Percentiles rank a stretch among this genome's conserved stretches.
Evolutionary conservation across 2,888 invertebrate genomes (phyloP).

Genomic region (Cryptosula pallasiana): DNA sequence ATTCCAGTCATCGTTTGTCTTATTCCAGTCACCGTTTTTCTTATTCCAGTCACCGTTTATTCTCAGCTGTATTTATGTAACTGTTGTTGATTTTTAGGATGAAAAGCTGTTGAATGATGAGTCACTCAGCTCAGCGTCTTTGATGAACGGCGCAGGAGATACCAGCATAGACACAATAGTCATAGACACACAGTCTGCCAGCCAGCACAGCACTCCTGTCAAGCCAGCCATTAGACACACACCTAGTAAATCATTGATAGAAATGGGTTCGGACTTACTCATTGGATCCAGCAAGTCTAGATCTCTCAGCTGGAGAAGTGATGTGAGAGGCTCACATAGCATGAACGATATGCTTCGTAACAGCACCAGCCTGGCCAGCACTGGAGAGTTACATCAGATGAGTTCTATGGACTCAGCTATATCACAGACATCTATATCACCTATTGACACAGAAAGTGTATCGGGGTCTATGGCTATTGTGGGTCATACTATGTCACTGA

Average conservation of each 20-base stretch:
- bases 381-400: neutral
- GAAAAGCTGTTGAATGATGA: too few relatives aligned
- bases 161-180: neutral
- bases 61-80: too few relatives aligned
- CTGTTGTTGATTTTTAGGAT: too few relatives aligned
- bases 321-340: neutral
- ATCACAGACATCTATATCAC: conserved; percentile 17
- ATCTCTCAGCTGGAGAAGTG: conserved; percentile 16
- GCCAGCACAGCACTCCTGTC: neutral
- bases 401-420: conserved; percentile 13
- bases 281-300: neutral
- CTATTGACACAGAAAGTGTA: conserved; percentile 6
- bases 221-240: conserved; percentile 17
- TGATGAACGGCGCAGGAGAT: too few relatives aligned
- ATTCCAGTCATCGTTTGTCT: too few relatives aligned
- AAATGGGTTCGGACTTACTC: neutral
- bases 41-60: too few relatives aligned
- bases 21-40: too few relatives aligned
- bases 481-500: conserved; percentile 5
- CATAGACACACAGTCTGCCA: neutral
- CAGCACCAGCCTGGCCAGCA: neutral
- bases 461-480: neutral
- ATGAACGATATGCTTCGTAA: neutral
- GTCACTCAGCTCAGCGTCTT: too few relatives aligned
- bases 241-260: conserved; percentile 7